These are phyloP conservation scores for Pangasius mekongensis DNA, from an alignment of 2,797 vertebrate genomes.

Conservation along the genomic window DNA sequence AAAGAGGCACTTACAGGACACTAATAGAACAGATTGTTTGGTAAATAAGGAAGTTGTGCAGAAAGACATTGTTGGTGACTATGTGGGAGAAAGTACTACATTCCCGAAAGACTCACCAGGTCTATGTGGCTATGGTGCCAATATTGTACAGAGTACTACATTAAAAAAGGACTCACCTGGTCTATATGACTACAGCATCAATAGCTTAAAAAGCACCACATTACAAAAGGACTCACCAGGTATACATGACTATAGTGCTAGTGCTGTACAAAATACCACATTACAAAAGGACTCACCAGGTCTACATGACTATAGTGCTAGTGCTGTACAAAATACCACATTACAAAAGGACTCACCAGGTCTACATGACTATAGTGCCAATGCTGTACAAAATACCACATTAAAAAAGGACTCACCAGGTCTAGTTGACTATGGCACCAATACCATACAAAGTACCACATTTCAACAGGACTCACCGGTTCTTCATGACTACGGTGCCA, in stretches of 20 bases:
- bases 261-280: background rate
- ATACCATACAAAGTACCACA: background rate
- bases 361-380: background rate
- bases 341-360: background rate
- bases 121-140: background rate
- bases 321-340: background rate
- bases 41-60: slow-evolving; percentile 24
- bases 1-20: slow-evolving; percentile 3
- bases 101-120: background rate
- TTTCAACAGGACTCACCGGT: background rate
- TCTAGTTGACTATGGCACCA: too few relatives aligned
- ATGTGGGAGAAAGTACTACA: background rate
- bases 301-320: background rate
- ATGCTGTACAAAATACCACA: background rate
- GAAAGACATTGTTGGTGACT: slow-evolving; percentile 31
- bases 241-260: too few relatives aligned
- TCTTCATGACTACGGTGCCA: background rate
- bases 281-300: background rate
- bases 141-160: background rate
- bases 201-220: background rate
- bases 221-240: background rate
- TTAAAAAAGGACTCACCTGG: background rate
- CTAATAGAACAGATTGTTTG: background rate
- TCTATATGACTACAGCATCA: background rate
- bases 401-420: background rate